Evolutionary conservation across 2,113 vertebrate genomes (phyloP), one percentile per base, ranked within the genome.

Genomic region (Irena cyanogastra): DNA sequence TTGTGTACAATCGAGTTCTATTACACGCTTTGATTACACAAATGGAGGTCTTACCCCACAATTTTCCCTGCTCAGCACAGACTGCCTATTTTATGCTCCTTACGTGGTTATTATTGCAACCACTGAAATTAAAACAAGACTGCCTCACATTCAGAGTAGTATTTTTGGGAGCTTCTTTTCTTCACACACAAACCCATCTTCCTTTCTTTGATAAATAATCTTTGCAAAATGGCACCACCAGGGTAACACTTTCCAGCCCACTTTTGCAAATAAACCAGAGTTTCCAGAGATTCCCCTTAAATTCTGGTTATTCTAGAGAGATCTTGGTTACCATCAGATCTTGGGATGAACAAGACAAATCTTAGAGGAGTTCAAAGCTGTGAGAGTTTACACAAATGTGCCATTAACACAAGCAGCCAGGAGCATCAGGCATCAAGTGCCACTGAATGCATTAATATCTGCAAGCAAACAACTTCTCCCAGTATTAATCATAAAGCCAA

Each of bases 91-190:
- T 96, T 68, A 82, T 96, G 93, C 76, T 97, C 93, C 90, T 96
- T 76, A 95, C 77, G 22, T 91, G 95, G 95, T 95, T 97, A 83
- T 98, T 97, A 98, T 93, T 97, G 87, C 91, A 97, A 91, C 93
- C 95, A 89, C 93, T 93, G 78, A 96, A 96, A 98, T 97, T 97
- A 96, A 97, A 97, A 94, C 68, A 96, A 89, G 87, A 31, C 74
- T 76, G 53, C 44, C 87, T 88, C 66, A 18, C 9, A 4, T 35
- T 71, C 68, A 69, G 68, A 35, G 52, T 12, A 59, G 90, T 94
- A 93, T 95, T 97, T 97, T 89, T 52, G 92, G 93, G 93, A 93
- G 16, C 39, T 68, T 60, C 44, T 85, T 77, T 74, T 74, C 79
- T 89, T 90, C 50, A 52, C 39, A 16, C 49, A 61, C 23, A 74